phyloP scores from a whole-genome alignment of 2,888 invertebrate genomes.

The Thymelicus sylvestris region DNA sequence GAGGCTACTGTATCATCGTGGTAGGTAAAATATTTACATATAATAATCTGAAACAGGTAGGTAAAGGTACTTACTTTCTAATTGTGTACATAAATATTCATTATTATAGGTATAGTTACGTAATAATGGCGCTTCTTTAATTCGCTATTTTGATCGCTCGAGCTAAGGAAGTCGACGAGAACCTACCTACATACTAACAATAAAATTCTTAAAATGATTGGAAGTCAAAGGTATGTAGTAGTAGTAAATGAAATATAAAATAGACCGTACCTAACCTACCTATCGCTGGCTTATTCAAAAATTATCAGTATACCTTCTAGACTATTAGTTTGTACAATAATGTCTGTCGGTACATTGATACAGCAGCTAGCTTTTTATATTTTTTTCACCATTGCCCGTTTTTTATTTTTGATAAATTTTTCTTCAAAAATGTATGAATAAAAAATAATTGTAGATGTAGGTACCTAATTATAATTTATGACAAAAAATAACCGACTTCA shows the following conservation, averaged over 20 bases:
- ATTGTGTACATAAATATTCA: not conserved
- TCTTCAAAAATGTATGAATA: too few relatives aligned
- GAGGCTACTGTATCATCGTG: conserved; percentile 1
- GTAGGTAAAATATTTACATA: conserved; percentile 13
- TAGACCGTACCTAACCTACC: not conserved
- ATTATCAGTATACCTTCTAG: not conserved
- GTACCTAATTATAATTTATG: too few relatives aligned
- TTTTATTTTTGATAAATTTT: not conserved
- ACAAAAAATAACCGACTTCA: too few relatives aligned
- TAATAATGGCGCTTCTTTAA: conserved; percentile 49
- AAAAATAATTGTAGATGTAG: too few relatives aligned
- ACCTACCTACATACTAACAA: conserved; percentile 39
- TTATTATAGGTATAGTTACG: conserved; percentile 6
- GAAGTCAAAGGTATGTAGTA: conserved; percentile 65
- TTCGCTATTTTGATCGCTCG: conserved; percentile 55
- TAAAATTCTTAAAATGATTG: conserved; percentile 58
- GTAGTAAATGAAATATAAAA: not conserved
- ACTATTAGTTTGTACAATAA: not conserved
- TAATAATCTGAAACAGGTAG: conserved; percentile 14
- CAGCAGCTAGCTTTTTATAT: too few relatives aligned
- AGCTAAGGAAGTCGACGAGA: conserved; percentile 55
- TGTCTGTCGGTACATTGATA: not conserved
- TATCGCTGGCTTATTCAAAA: not conserved
- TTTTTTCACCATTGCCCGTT: not conserved
- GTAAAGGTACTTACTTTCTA: not conserved